Base-by-base conservation (phyloP, 2,113 vertebrate genomes). In the Neodon shergylaensis region DNA sequence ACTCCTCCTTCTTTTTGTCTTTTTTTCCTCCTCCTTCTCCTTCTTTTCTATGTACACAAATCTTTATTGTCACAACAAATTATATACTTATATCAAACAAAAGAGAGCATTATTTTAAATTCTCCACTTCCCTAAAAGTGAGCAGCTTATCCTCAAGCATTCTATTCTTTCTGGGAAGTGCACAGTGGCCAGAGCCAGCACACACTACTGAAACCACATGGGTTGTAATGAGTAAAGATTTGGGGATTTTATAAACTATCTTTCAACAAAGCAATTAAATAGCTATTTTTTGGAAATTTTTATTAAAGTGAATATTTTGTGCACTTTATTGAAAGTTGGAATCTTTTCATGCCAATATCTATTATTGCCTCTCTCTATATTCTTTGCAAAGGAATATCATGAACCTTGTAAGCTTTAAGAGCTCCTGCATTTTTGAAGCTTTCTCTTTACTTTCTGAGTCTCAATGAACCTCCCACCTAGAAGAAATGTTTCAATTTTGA, bases 21-120 rank as follows among this genome's bases (percentile, higher is more conserved):
- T 8, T 7, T 72, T 68, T 16, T 70, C 7, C 17, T 72, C 17
- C 7, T 72, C 68, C 17, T n/a, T 4, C 16, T 72, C 3, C 68
- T n/a, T 3, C 70, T 72, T 72, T 72, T 4, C 7, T n/a, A 61
- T 9, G 58, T 28, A 54, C 70, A 88, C 17, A 86, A 93, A 74
- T 92, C 31, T 36, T 86, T 10, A 65, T 0, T 24, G 3, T n/a
- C 47, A 89, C 44, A 66, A 86, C 11, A 78, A 81, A 82, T 0
- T 73, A 28, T 58, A 9, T 17, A 24, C 65, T 76, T 58, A 16
- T 44, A 88, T 31, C 44, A 81, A 66, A 39, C 87, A 79, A 84
- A 94, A 74, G 39, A 92, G 39, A 74, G 5, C 3, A 96, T 96
- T 97, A 94, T 96, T 96, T 94, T 90, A 79, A 74, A 36, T 88